A percentile compares a stretch with the other conserved stretches of the same genome.
These are phyloP conservation scores for Podarcis siculus DNA, from an alignment of 2,797 vertebrate species.

Conservation along the genomic window DNA sequence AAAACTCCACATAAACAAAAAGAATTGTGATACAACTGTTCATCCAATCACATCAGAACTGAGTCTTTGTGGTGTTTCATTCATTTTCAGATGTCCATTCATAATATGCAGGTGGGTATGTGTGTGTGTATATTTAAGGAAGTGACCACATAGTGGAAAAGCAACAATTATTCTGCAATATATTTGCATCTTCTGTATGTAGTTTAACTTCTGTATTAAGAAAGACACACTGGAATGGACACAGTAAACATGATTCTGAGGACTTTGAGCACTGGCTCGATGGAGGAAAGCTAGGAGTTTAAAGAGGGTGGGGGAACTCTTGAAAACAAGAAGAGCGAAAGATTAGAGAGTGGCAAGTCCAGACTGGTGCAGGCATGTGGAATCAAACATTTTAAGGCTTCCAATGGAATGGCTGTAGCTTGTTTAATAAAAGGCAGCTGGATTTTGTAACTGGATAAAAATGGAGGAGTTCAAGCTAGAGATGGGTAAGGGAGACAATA, in stretches of 20 bases:
- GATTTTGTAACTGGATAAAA: neutral
- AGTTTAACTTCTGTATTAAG: neutral
- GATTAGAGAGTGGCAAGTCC: neutral
- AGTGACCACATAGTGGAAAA: neutral
- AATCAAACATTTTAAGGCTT: neutral
- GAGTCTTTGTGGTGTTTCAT: too few relatives aligned
- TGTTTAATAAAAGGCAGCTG: neutral
- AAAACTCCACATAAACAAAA: too few relatives aligned
- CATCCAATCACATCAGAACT: too few relatives aligned
- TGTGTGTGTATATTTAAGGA: too few relatives aligned
- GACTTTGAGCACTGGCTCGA: neutral
- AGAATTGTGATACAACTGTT: too few relatives aligned
- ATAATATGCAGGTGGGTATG: too few relatives aligned
- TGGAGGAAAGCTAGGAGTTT: neutral
- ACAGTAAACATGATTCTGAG: neutral
- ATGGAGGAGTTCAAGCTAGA: neutral
- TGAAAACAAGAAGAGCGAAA: neutral
- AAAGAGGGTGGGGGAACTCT: neutral
- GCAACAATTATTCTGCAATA: neutral
- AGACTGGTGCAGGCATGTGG: neutral
- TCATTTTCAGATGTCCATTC: too few relatives aligned
- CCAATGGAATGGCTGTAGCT: neutral
- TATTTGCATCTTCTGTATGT: neutral
- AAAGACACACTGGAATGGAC: neutral
- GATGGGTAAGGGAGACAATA: slow-evolving; percentile 13